Conservation (phyloP, 1,140 invertebrate genomes). For the Hycleus phaleratus region DNA sequence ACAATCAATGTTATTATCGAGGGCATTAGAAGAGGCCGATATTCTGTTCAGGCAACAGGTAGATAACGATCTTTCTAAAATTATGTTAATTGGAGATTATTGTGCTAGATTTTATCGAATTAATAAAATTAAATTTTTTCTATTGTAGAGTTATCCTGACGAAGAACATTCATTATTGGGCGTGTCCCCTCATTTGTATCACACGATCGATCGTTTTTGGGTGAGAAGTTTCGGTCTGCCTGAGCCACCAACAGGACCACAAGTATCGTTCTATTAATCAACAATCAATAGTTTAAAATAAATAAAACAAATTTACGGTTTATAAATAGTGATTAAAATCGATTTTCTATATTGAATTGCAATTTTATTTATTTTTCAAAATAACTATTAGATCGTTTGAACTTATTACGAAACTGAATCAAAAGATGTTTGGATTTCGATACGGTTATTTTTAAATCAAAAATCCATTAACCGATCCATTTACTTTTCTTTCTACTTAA, state of each 20-base stretch:
- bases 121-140: not conserved
- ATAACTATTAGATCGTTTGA: too few species aligned
- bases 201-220: conserved; percentile 63
- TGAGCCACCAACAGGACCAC: conserved; percentile 5
- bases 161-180: conserved; percentile 77
- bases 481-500: too few species aligned
- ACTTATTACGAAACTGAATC: too few species aligned
- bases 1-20: conserved; percentile 78
- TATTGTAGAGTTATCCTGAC: conserved; percentile 83
- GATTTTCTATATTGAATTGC: not conserved
- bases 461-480: not conserved
- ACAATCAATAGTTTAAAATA: too few species aligned
- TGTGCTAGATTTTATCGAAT: not conserved
- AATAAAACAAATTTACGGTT: too few species aligned
- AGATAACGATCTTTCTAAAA: conserved; percentile 21
- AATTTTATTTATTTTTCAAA: too few species aligned
- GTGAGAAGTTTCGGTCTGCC: conserved; percentile 15
- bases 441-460: too few species aligned
- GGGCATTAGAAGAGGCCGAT: conserved; percentile 66
- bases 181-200: conserved; percentile 75
- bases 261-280: too few species aligned
- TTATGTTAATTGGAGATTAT: conserved; percentile 7
- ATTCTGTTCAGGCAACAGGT: conserved; percentile 84
- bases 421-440: too few species aligned
- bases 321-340: too few species aligned